These are phyloP conservation scores for Anastatus disparis DNA, from an alignment of 1,140 invertebrate species.

Conservation along the genomic window DNA sequence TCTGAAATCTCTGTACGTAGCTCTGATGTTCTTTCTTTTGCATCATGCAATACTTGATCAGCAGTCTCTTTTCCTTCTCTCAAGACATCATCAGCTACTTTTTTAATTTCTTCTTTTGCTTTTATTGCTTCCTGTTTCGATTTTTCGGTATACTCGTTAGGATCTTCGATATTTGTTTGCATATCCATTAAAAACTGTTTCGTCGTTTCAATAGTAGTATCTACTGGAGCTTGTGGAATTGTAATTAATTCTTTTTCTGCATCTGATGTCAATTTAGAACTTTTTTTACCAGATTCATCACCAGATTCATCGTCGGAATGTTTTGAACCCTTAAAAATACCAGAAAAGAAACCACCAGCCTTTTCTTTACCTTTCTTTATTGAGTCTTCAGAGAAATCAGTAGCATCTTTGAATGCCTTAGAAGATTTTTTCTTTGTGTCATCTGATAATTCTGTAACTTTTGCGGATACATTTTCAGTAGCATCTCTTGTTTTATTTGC, in stretches of 20 bases:
- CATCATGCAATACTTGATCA: slow-evolving; percentile 42
- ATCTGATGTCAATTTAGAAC: too few species aligned
- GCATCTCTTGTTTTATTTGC: slow-evolving; percentile 46
- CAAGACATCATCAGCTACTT: not conserved
- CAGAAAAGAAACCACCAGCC: slow-evolving; percentile 43
- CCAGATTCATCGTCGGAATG: slow-evolving; percentile 2
- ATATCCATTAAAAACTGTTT: slow-evolving; percentile 20
- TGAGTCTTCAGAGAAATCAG: not conserved
- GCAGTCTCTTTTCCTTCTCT: slow-evolving; percentile 52
- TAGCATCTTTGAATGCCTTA: not conserved
- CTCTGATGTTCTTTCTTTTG: slow-evolving; percentile 38
- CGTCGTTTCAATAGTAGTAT: not conserved
- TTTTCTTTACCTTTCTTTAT: slow-evolving; percentile 46
- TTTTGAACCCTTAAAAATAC: slow-evolving; percentile 36
- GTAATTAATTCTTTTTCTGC: not conserved
- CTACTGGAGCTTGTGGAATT: not conserved
- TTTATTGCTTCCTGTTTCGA: not conserved
- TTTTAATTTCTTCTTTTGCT: slow-evolving; percentile 36
- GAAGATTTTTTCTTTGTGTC: not conserved
- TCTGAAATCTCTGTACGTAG: slow-evolving; percentile 50
- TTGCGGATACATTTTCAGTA: slow-evolving; percentile 37
- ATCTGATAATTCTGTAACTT: not conserved
- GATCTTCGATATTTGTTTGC: slow-evolving; percentile 12
- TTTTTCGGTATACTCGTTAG: too few species aligned
- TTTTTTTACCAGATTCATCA: slow-evolving; percentile 26